These are phyloP conservation scores for Aphidius gifuensis DNA, from an alignment of 1,140 invertebrate genomes.

Conservation along the genomic window DNA sequence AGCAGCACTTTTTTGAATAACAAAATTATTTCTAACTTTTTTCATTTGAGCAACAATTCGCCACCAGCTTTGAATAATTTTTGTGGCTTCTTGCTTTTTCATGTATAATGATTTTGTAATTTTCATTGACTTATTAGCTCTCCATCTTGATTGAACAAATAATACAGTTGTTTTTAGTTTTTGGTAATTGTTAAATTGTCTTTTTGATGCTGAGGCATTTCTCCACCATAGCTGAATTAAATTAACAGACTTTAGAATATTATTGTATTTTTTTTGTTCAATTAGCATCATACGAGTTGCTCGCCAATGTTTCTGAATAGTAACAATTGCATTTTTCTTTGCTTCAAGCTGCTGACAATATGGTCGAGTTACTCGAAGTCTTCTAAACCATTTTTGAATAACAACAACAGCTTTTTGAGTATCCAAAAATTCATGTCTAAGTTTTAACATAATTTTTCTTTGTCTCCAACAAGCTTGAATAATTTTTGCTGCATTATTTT, in stretches of 20 bases:
- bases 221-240: constrained; percentile 53
- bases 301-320: constrained; percentile 59
- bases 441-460: constrained; percentile 30
- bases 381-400: constrained; percentile 55
- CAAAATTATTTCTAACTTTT: constrained; percentile 44
- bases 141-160: constrained; percentile 50
- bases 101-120: constrained; percentile 44
- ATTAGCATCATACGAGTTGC: constrained; percentile 52
- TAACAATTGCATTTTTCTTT: constrained; percentile 44
- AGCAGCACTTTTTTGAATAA: constrained; percentile 38
- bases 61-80: constrained; percentile 53
- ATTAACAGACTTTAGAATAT: constrained; percentile 40
- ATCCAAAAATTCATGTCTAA: constrained; percentile 31
- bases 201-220: constrained; percentile 45
- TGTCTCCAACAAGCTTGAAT: constrained; percentile 31
- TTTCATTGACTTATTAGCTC: constrained; percentile 46
- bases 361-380: constrained; percentile 24
- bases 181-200: constrained; percentile 39
- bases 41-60: constrained; percentile 45
- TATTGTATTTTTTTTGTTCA: constrained; percentile 32
- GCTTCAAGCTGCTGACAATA: constrained; percentile 27
- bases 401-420: constrained; percentile 31
- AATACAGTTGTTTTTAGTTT: constrained; percentile 36
- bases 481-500: constrained; percentile 27
- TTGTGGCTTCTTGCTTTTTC: constrained; percentile 39